These are phyloP conservation scores for Ciconia stormi DNA, from an alignment of 2,113 vertebrate species.

Conservation along the genomic window DNA sequence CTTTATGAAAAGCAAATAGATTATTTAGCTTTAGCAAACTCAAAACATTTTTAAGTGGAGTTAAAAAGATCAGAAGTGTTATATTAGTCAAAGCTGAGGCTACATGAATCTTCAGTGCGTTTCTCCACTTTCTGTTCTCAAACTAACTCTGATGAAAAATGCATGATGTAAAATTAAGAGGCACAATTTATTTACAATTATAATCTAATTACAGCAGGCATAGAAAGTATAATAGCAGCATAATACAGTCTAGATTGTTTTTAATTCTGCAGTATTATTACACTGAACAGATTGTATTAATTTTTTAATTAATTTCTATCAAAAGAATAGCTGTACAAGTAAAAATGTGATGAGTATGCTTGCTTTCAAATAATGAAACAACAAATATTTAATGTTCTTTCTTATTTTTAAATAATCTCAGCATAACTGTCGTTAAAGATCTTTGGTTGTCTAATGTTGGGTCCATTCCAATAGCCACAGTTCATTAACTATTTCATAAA, in stretches of 20 bases:
- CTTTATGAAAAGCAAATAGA: not conserved
- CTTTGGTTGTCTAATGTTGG: not conserved
- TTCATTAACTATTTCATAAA: not conserved
- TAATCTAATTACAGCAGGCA: slow-evolving; percentile 24
- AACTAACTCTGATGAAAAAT: slow-evolving; percentile 45
- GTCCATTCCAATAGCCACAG: not conserved
- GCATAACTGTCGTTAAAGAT: not conserved
- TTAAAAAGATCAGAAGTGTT: not conserved
- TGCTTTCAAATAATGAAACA: not conserved
- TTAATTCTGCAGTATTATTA: not conserved
- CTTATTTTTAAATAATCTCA: not conserved
- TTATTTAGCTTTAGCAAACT: not conserved
- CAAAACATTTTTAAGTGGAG: not conserved
- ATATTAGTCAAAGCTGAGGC: not conserved
- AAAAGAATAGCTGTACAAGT: not conserved
- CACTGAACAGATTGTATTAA: not conserved
- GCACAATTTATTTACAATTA: slow-evolving; percentile 42
- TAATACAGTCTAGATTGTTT: not conserved
- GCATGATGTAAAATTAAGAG: slow-evolving; percentile 23
- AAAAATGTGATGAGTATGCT: not conserved
- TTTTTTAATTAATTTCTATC: slow-evolving; percentile 28
- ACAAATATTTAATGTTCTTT: not conserved
- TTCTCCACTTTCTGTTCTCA: not conserved
- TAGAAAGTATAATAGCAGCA: not conserved
- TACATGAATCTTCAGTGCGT: not conserved